Evolutionary conservation across 1,140 invertebrate species (phyloP), one percentile per base, ranked within the genome.

Genomic region (Drosophila nebulosa): DNA sequence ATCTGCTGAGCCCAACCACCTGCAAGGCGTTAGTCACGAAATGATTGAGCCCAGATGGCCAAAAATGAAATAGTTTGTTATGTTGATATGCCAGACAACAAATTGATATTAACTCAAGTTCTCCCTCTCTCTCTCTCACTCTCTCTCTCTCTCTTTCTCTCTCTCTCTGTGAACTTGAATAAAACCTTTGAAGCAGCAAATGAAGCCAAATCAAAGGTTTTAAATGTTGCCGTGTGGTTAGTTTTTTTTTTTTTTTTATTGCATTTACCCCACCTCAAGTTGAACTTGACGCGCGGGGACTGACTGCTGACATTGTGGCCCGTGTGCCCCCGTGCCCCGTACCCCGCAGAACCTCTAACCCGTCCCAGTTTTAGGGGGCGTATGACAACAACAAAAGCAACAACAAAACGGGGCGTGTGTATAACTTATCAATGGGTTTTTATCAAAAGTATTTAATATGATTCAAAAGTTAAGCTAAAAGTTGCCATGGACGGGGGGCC

Each of bases 381-480:
- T 39, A 14, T 21, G 16, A 16, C 39, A 46, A 46, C 2, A 46
- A 46, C 16, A 21, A 46, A 9, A 9, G 7, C 16, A 46, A 32
- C 30, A 32, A 12, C 10, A 32, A 32, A 46, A 46, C 10, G 39
- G 16, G 16, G 16, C 16, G 16, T 46, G 39, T 46, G 39, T 16
- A 46, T 46, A 46, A 46, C 7, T 46, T 46, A 46, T 46, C 39
- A 21, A 46, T 46, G 7, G 39, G 16, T 46, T 46, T 46, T 46
- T 46, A 46, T 46, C 39, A 46, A 46, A 46, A 46, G 16, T 46
- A 46, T 46, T 46, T 46, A 46, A 46, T 46, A 46, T 46, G 16
- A 7, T n/a, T n/a, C n/a, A n/a, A n/a, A n/a, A n/a, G n/a, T n/a
- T n/a, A n/a, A n/a, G n/a, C n/a, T 46, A 46, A 46, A 21, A 21